Evolutionary conservation across 2,888 invertebrate genomes (phyloP), one percentile per base, ranked within the genome.

Genomic region (Cistogaster globosa): DNA sequence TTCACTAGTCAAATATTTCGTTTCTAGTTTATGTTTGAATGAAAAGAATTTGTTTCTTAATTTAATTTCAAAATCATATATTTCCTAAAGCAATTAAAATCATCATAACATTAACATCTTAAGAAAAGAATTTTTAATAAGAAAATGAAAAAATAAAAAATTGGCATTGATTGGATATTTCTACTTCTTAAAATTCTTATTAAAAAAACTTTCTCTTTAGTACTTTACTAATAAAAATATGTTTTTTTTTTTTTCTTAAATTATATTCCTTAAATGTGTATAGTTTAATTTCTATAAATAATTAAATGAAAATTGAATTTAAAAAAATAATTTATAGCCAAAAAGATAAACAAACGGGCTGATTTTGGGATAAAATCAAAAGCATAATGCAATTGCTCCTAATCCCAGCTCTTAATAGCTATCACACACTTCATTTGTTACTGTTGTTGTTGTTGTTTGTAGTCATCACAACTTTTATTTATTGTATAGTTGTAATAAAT

Each of bases 391-490:
- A 74, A 74, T 72, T 74, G 60, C 58, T 80, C 67, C 80, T 74
- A 67, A 65, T 80, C 74, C 53, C 53, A 69, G 68, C 68, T 69
- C 57, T 76, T 71, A 65, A 67, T 53, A 80, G 74, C 82, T 42
- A 63, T 72, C 82, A 82, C 69, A 71, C 82, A 82, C 69, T 77
- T 83, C 82, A 83, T 83, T 77, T 81, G 77, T 78, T 69, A 67
- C 63, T 68, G 60, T 78, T 68, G 69, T 78, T 68, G 69, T 78
- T 68, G 69, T 69, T 78, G 74, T 68, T 74, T 71, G 76, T 83
- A 83, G 76, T 83, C 82, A 83, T 69, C 82, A 83, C 63, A 77
- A 77, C 71, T 74, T 83, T 83, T 83, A 53, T 82, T 82, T 78
- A 62, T 79, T 79, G 69, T 83, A 63, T 63, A 75, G 68, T 79